Base-by-base conservation (phyloP, 2,797 vertebrate genomes). In the Falco columbarius region DNA sequence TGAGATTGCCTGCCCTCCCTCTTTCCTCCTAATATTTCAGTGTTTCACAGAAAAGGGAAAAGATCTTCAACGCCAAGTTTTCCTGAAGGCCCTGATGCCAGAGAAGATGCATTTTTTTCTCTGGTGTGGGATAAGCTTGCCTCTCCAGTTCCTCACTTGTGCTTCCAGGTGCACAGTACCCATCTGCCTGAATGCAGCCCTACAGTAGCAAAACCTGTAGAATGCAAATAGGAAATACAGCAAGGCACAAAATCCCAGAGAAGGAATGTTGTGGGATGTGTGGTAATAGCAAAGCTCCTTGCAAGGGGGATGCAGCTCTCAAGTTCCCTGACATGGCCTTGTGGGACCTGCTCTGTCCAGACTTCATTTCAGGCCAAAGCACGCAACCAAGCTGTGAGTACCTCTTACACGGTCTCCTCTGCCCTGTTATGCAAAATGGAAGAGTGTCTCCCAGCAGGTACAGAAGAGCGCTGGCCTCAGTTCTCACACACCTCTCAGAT, bases 101-200 rank as follows among this genome's bases (percentile, higher is more conserved):
- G 34, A 77, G 42, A 84, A 42, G 38, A 61, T 51, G 21, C 2
- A 5, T 58, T 67, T 76, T 81, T 76, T 62, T 3, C 22, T 52
- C 67, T 63, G 19, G 13, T 59, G 32, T 21, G 32, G 27, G 30
- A 63, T 42, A 55, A 95, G 44, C 36, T 86, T 0, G 0, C 26
- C 30, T 90, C 42, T 88, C 62, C n/a, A 34, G 40, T 34, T 90
- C 73, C 76, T 90, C 62, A 34, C 51, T 84, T 90, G 76, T 91
- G 47, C 76, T 90, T 81, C 93, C 87, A 94, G 70, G 70, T 4
- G 0, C 4, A 0, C 73, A 52, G 27, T 36, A 93, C 47, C 81
- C 89, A 74, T 86, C 89, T 93, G 66, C 80, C 82, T 9, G 5
- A 83, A 72, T 44, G 55, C 68, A 84, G 40, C 8, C 66, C 80